Evolutionary conservation across 2,113 vertebrate species (phyloP).

Genomic region (Corythoichthys intestinalis): DNA sequence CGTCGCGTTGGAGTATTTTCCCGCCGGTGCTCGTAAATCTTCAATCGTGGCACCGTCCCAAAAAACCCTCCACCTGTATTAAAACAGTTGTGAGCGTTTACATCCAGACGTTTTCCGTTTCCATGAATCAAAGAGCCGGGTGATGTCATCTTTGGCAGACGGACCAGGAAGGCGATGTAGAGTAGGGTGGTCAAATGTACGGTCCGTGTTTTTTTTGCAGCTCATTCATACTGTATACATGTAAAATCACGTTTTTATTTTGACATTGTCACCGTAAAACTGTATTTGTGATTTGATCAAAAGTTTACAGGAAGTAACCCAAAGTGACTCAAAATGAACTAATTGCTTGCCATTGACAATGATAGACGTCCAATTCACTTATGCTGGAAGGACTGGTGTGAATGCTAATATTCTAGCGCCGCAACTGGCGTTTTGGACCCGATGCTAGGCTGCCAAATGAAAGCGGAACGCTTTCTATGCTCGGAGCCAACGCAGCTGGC

Average conservation of each 20-base stretch:
- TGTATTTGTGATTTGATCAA: no score
- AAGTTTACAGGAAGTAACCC: no score
- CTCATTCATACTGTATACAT: no score
- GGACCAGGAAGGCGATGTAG: constrained; percentile 4
- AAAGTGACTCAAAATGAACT: no score
- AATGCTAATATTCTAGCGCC: no score
- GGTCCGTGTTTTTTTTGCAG: no score
- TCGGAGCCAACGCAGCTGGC: constrained; percentile 35
- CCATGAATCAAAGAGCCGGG: background rate
- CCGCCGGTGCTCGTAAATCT: background rate
- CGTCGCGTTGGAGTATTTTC: background rate
- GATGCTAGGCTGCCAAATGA: constrained; percentile 19
- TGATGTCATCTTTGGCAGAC: constrained; percentile 1
- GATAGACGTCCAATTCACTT: no score
- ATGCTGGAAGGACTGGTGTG: no score
- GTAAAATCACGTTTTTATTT: no score
- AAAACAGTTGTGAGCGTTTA: background rate
- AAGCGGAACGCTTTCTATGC: constrained; percentile 9
- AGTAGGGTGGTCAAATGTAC: background rate
- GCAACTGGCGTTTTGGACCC: constrained; percentile 9
- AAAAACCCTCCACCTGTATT: background rate
- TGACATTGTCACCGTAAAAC: no score
- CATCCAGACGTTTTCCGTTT: constrained; percentile 9
- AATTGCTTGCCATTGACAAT: no score
- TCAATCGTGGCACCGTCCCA: background rate